Evolutionary conservation across 2,888 invertebrate genomes (phyloP).

Genomic region (Dexiosoma caninum): DNA sequence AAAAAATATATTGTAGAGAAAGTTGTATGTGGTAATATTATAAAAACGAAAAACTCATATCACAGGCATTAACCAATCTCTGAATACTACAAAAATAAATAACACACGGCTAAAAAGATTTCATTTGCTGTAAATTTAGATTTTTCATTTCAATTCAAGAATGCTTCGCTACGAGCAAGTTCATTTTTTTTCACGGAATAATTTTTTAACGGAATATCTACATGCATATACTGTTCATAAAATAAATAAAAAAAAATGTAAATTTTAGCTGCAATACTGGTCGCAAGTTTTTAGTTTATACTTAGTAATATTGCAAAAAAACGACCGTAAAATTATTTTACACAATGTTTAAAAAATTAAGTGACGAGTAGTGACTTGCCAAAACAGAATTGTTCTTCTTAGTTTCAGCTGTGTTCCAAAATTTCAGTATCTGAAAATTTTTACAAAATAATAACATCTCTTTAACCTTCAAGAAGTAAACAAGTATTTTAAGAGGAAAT

Average conservation of each 20-base stretch:
- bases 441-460: too few relatives aligned
- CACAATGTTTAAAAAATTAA: too few relatives aligned
- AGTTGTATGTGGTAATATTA: slow-evolving; percentile 46
- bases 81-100: slow-evolving; percentile 29
- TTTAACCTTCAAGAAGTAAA: too few relatives aligned
- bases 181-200: slow-evolving; percentile 48
- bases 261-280: not conserved
- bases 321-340: too few relatives aligned
- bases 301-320: too few relatives aligned
- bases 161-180: slow-evolving; percentile 62
- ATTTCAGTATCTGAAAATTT: too few relatives aligned
- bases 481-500: too few relatives aligned
- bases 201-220: slow-evolving; percentile 16
- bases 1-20: slow-evolving; percentile 55
- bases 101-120: slow-evolving; percentile 55
- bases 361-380: too few relatives aligned
- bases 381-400: too few relatives aligned
- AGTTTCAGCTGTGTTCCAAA: too few relatives aligned
- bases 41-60: slow-evolving; percentile 56
- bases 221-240: not conserved
- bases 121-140: slow-evolving; percentile 65
- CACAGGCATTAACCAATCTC: slow-evolving; percentile 50
- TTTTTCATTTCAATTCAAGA: slow-evolving; percentile 66
- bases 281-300: too few relatives aligned
- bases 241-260: not conserved